phyloP scores from a whole-genome alignment of 2,888 invertebrate species.

The Orchesellides sinensis region DNA sequence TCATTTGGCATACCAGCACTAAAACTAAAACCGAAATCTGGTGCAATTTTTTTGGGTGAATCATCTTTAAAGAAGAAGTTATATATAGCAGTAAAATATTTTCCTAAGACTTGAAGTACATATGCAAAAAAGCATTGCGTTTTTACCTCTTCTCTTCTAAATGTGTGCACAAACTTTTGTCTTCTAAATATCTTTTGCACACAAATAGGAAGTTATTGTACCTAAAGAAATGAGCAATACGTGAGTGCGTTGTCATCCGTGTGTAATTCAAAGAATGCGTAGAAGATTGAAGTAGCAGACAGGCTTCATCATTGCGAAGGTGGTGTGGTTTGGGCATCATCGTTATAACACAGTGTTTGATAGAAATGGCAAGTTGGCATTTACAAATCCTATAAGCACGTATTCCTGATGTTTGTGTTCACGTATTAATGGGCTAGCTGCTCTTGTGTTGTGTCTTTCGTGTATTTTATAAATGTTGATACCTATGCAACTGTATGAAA shows the following conservation, averaged over 20 bases:
- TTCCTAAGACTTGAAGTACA: too few relatives aligned
- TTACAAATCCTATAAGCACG: constrained; percentile 52
- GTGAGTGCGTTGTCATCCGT: constrained; percentile 50
- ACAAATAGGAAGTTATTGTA: too few relatives aligned
- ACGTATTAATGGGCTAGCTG: background rate
- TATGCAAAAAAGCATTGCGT: too few relatives aligned
- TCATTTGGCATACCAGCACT: too few relatives aligned
- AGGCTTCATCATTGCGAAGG: constrained; percentile 43
- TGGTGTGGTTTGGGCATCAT: constrained; percentile 46
- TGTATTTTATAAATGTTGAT: too few relatives aligned
- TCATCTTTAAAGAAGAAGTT: too few relatives aligned
- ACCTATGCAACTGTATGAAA: too few relatives aligned
- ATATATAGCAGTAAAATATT: too few relatives aligned
- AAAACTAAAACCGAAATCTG: background rate
- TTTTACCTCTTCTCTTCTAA: too few relatives aligned
- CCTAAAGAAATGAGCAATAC: constrained; percentile 55
- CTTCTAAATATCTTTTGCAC: too few relatives aligned
- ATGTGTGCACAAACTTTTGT: too few relatives aligned
- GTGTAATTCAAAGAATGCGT: constrained; percentile 62
- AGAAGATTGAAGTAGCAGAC: constrained; percentile 47
- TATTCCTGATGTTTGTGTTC: background rate
- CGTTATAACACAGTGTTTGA: constrained; percentile 29
- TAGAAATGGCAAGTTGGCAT: constrained; percentile 56
- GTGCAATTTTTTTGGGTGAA: too few relatives aligned
- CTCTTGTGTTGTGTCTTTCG: constrained; percentile 3